These are phyloP conservation scores for Caenorhabditis tropicalis DNA, from an alignment of 1,140 invertebrate species.

Conservation along the genomic window DNA sequence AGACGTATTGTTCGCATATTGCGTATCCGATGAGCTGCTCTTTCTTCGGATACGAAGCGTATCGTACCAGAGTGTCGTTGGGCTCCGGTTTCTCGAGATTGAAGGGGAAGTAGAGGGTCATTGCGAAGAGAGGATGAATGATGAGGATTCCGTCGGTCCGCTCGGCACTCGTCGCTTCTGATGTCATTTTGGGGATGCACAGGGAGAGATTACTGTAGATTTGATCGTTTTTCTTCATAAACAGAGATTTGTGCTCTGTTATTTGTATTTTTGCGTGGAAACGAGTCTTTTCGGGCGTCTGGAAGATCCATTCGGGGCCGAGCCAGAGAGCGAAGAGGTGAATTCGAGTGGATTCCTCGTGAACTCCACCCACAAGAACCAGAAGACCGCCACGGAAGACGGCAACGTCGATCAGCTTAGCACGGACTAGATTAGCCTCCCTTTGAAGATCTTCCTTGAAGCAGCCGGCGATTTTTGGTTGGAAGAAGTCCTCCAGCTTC, in stretches of 20 bases:
- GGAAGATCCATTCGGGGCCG: background rate
- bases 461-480: background rate
- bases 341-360: background rate
- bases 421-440: background rate
- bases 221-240: background rate
- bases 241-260: background rate
- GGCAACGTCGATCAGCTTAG: background rate
- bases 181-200: background rate
- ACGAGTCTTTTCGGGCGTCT: background rate
- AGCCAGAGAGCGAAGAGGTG: background rate
- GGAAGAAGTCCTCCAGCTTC: background rate
- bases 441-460: background rate
- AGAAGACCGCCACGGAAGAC: background rate
- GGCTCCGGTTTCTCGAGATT: background rate
- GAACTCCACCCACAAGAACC: background rate
- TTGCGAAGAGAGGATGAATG: background rate
- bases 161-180: background rate
- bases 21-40: background rate
- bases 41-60: background rate
- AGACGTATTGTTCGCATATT: background rate
- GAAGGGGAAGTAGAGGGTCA: background rate
- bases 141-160: background rate
- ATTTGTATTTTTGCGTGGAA: background rate
- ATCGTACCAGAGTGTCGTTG: background rate
- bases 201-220: background rate